A percentile compares a stretch with the other conserved stretches of the same genome.
Evolutionary conservation across 2,888 invertebrate species (phyloP).

Genomic region (Diplazon laetatorius): DNA sequence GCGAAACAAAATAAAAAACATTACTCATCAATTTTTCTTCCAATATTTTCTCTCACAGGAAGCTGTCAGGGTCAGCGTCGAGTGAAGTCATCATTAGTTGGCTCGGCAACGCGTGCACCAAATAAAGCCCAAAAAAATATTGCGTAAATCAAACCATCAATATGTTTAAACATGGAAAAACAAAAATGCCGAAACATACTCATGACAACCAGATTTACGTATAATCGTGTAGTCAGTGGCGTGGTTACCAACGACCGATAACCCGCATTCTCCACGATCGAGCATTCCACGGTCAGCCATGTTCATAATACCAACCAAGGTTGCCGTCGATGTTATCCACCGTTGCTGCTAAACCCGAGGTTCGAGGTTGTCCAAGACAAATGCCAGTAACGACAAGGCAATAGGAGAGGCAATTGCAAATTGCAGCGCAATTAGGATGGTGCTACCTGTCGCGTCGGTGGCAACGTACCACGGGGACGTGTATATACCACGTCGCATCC

Average conservation of each 20-base stretch:
- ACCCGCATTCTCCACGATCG: not conserved
- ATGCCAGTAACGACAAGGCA: conserved; percentile 58
- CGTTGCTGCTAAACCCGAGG: conserved; percentile 19
- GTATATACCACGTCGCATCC: conserved; percentile 21
- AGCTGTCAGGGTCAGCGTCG: no score
- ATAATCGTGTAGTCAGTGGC: not conserved
- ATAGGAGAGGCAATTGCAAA: conserved; percentile 51
- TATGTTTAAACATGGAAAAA: no score
- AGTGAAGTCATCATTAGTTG: no score
- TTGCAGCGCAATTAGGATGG: conserved; percentile 61
- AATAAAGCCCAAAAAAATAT: no score
- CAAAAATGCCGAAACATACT: no score
- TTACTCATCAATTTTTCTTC: no score
- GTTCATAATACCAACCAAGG: conserved; percentile 59
- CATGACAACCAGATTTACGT: no score
- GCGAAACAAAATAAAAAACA: no score
- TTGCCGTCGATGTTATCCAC: conserved; percentile 10
- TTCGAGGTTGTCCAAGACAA: conserved; percentile 51
- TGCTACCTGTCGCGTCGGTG: conserved; percentile 60
- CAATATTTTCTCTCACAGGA: no score
- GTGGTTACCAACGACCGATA: not conserved
- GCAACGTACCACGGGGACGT: conserved; percentile 52
- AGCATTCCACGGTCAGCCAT: not conserved
- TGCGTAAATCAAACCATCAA: no score
- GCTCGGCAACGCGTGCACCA: no score